phyloP scores from a whole-genome alignment of 2,797 vertebrate genomes.

The Cossypha heuglini region DNA sequence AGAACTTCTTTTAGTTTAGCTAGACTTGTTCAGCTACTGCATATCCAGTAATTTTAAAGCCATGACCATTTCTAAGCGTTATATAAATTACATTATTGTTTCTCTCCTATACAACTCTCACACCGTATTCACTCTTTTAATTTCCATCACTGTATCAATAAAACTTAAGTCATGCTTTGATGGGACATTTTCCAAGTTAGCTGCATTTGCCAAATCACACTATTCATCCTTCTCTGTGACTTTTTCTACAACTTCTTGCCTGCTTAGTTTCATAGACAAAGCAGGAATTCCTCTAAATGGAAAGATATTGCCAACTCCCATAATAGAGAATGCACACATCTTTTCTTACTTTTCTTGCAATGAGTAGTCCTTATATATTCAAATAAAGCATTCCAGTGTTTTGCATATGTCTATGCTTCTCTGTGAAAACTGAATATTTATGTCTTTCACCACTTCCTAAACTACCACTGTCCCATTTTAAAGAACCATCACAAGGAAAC shows the following conservation, averaged over 20 bases:
- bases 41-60: neutral
- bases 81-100: neutral
- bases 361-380: neutral
- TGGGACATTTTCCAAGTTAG: neutral
- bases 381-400: neutral
- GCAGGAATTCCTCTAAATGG: neutral
- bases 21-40: neutral
- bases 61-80: neutral
- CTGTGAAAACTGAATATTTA: neutral
- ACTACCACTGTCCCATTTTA: neutral
- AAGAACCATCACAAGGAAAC: neutral
- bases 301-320: neutral
- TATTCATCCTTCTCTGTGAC: neutral
- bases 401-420: rapidly evolving
- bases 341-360: neutral
- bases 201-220: rapidly evolving
- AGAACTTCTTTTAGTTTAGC: neutral
- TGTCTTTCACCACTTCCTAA: neutral
- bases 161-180: neutral
- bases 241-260: neutral
- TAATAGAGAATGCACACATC: neutral
- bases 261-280: neutral
- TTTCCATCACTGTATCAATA: neutral
- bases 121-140: neutral
- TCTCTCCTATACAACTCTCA: neutral